Evolutionary conservation across 92 coral and sea anemone species (phyloP).

Genomic region (Umimayanthus kanabou): DNA sequence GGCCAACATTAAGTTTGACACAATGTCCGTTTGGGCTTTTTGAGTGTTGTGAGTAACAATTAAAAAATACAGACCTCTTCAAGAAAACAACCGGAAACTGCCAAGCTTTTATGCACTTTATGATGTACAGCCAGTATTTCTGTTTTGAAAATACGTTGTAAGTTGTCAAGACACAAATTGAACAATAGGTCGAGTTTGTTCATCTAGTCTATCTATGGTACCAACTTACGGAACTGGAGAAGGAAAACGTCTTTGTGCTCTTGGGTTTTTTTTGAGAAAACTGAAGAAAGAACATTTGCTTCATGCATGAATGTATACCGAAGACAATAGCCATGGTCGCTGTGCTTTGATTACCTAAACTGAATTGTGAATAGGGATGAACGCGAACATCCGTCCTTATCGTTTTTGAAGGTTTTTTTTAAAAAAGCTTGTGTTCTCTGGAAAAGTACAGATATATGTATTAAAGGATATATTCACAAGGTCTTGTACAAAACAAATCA

Average conservation of each 20-base stretch:
- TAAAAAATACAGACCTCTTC: not conserved
- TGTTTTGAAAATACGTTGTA: not conserved
- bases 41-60: not conserved
- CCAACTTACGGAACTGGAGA: not conserved
- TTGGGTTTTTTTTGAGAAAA: not conserved
- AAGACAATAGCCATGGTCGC: not conserved
- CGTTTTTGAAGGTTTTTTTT: not conserved
- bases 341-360: not conserved
- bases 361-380: not conserved
- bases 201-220: too few relatives aligned
- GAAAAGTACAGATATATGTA: not conserved
- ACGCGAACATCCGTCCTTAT: not conserved
- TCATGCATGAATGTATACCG: not conserved
- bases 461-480: not conserved
- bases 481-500: not conserved
- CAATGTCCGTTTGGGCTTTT: too few relatives aligned
- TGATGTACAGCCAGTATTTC: not conserved
- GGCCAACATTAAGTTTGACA: too few relatives aligned
- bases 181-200: not conserved
- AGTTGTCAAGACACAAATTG: not conserved
- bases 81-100: not conserved
- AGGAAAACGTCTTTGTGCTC: not conserved
- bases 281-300: not conserved
- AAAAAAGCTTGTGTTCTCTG: not conserved
- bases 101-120: not conserved